Conservation (phyloP, 1,140 invertebrate species). For the Campoletis sonorensis region DNA sequence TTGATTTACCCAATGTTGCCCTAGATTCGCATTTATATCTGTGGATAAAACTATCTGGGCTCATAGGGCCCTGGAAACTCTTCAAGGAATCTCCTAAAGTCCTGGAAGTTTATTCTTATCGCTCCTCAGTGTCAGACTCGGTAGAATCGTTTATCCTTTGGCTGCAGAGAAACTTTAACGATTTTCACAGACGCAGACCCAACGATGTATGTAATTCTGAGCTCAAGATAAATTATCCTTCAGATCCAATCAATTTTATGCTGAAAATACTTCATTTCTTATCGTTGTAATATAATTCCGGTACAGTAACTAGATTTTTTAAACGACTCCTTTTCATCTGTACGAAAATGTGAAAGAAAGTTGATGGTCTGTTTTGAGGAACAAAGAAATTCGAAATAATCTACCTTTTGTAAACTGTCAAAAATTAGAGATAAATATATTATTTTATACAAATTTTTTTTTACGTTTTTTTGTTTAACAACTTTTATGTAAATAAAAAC, state of each 20-base stretch:
- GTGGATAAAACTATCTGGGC: neutral
- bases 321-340: neutral
- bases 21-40: slow-evolving; percentile 4
- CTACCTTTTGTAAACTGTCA: neutral
- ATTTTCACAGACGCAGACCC: neutral
- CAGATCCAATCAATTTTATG: slow-evolving; percentile 1
- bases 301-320: neutral
- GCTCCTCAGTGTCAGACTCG: slow-evolving; percentile 17
- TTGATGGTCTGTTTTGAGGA: neutral
- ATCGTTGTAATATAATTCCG: neutral
- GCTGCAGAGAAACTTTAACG: slow-evolving; percentile 16
- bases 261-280: neutral
- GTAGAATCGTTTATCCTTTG: neutral
- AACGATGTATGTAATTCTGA: neutral
- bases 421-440: neutral
- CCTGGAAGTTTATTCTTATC: slow-evolving; percentile 13
- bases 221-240: slow-evolving; percentile 1
- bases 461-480: too few relatives aligned
- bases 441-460: neutral
- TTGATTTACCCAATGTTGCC: neutral
- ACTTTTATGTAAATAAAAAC: too few relatives aligned
- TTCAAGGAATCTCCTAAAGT: neutral
- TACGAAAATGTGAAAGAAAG: neutral
- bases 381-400: neutral
- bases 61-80: neutral